These are phyloP conservation scores for Sisor rabdophorus DNA, from an alignment of 2,113 vertebrate genomes.

Conservation along the genomic window DNA sequence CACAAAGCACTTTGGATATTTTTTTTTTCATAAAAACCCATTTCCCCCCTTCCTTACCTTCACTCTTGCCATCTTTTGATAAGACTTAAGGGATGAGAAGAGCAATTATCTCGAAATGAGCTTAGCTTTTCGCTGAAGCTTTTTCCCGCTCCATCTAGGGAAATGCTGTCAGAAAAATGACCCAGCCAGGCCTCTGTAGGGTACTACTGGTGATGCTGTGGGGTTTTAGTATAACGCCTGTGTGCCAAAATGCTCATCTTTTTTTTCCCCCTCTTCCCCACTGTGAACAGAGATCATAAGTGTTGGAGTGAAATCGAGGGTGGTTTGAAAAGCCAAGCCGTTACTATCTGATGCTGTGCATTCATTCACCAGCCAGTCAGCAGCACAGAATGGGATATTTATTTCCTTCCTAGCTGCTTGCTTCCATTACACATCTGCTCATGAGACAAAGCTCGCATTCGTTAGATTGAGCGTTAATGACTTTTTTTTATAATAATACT, in stretches of 20 bases:
- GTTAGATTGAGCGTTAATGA: conserved; percentile 7
- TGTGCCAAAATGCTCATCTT: conserved; percentile 24
- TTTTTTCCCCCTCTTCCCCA: background rate
- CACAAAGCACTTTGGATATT: conserved; percentile 45
- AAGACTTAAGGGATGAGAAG: conserved; percentile 60
- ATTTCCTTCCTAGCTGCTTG: conserved; percentile 24
- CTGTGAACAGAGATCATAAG: conserved; percentile 16
- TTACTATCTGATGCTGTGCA: background rate
- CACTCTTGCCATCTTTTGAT: conserved; percentile 55
- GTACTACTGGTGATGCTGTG: conserved; percentile 46
- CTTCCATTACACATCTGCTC: conserved; percentile 23
- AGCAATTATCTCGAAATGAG: conserved; percentile 71
- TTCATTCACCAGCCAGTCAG: conserved; percentile 15
- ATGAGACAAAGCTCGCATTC: background rate
- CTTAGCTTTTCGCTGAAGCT: conserved; percentile 61
- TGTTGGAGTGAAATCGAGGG: background rate
- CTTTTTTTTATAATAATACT: background rate
- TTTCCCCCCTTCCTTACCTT: conserved; percentile 39
- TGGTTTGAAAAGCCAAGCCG: background rate
- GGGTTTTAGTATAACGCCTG: conserved; percentile 50
- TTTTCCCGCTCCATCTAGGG: conserved; percentile 46
- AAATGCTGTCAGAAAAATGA: conserved; percentile 62
- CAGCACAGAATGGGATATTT: conserved; percentile 15
- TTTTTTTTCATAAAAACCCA: conserved; percentile 1
- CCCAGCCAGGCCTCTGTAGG: conserved; percentile 62